Evolutionary conservation across 2,797 vertebrate species (phyloP).

Genomic region (Hozukius guyotensis): DNA sequence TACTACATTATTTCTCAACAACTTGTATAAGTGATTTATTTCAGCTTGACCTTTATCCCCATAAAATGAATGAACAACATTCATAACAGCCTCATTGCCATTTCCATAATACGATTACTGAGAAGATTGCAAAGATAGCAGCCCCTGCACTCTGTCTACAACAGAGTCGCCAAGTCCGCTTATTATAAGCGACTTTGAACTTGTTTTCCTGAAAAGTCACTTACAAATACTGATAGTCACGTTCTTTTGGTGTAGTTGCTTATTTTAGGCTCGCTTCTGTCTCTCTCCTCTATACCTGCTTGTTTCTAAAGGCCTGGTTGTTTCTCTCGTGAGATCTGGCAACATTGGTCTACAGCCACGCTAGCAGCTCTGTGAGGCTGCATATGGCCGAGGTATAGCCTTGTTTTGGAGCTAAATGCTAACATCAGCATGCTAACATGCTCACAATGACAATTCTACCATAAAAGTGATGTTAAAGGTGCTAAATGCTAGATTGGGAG

Average conservation of each 20-base stretch:
- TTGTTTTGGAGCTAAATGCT: background rate
- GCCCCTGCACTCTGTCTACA: background rate
- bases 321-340: too few species aligned
- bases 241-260: too few species aligned
- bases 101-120: constrained; percentile 25
- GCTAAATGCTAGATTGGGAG: background rate
- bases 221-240: too few species aligned
- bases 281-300: too few species aligned
- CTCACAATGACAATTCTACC: background rate
- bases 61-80: constrained; percentile 37
- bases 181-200: too few species aligned
- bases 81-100: constrained; percentile 6
- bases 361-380: background rate
- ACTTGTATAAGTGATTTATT: constrained; percentile 31
- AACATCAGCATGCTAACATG: background rate
- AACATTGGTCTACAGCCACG: background rate
- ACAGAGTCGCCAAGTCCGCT: too few species aligned
- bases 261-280: too few species aligned
- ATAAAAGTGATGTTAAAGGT: background rate
- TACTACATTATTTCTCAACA: constrained; percentile 16
- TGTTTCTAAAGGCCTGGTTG: too few species aligned
- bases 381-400: background rate
- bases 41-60: constrained; percentile 25
- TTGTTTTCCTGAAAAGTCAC: too few species aligned
- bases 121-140: constrained; percentile 14